Evolutionary conservation across 2,888 invertebrate genomes (phyloP).

Genomic region (Baccha elongata): DNA sequence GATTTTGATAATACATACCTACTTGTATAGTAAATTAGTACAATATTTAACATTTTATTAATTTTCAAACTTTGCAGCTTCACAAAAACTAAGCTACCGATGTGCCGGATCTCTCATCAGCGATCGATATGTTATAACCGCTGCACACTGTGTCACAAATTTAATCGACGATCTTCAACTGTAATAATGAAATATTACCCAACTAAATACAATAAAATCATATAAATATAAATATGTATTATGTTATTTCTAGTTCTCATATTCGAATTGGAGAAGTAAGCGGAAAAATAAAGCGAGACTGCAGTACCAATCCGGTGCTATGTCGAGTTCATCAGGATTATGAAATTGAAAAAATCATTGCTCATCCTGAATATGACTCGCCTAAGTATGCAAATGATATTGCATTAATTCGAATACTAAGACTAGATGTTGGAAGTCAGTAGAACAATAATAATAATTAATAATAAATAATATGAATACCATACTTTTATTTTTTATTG

Average conservation of each 20-base stretch:
- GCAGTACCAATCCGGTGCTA: conserved; percentile 77
- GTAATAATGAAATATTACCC: conserved; percentile 76
- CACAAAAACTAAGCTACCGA: conserved; percentile 78
- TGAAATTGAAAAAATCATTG: conserved; percentile 82
- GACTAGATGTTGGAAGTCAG: conserved; percentile 78
- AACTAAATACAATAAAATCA: not conserved
- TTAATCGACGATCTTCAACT: conserved; percentile 82
- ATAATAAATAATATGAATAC: no score
- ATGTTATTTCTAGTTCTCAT: conserved; percentile 82
- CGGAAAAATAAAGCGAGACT: conserved; percentile 82
- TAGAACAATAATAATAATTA: not conserved
- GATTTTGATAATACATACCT: no score
- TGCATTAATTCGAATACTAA: conserved; percentile 83
- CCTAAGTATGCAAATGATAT: conserved; percentile 84
- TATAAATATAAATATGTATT: conserved; percentile 8
- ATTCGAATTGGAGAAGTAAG: conserved; percentile 87
- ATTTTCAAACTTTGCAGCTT: no score
- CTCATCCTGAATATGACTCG: conserved; percentile 84
- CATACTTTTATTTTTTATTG: conserved; percentile 34
- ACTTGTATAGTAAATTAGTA: no score
- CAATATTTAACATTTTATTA: no score
- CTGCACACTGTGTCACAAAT: conserved; percentile 85
- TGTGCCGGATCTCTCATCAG: conserved; percentile 84
- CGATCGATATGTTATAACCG: conserved; percentile 84
- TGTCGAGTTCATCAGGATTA: conserved; percentile 84